Evolutionary conservation across 1,140 invertebrate species (phyloP).

Genomic region (Drosophila nigrodunni): DNA sequence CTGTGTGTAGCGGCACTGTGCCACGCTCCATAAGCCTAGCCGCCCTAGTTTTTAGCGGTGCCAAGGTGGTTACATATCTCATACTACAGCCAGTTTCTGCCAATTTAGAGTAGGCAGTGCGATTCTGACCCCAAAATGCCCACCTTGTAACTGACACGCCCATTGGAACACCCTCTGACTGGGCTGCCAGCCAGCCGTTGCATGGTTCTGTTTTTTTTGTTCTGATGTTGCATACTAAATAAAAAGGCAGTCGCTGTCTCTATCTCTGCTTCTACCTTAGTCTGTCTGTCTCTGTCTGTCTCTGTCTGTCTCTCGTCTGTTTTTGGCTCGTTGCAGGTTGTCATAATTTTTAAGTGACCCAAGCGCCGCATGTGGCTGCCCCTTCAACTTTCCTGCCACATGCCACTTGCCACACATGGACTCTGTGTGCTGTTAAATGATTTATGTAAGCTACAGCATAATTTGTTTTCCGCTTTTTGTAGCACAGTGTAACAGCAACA

Average conservation of each 20-base stretch:
- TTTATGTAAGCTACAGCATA: slow-evolving; percentile 64
- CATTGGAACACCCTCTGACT: background rate
- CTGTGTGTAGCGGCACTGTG: background rate
- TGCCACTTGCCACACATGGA: slow-evolving; percentile 21
- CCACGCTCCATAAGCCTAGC: slow-evolving; percentile 13
- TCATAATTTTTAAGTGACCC: slow-evolving; percentile 79
- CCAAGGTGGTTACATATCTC: slow-evolving; percentile 32
- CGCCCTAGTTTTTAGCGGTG: slow-evolving; percentile 9
- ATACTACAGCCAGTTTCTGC: slow-evolving; percentile 21
- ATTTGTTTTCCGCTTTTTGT: slow-evolving; percentile 50
- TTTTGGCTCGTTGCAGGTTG: slow-evolving; percentile 60
- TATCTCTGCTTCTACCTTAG: background rate
- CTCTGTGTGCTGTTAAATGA: slow-evolving; percentile 35
- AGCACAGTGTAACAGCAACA: slow-evolving; percentile 5
- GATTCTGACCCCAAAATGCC: slow-evolving; percentile 23
- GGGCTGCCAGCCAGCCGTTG: slow-evolving; percentile 41
- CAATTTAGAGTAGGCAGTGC: slow-evolving; percentile 42
- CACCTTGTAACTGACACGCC: background rate
- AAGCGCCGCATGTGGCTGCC: slow-evolving; percentile 63
- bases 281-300: slow-evolving; percentile 10
- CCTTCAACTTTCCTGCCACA: slow-evolving; percentile 6
- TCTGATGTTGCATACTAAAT: slow-evolving; percentile 4
- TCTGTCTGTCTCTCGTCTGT: slow-evolving; percentile 5
- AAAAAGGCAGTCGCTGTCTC: background rate
- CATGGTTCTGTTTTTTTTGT: slow-evolving; percentile 5